These are phyloP conservation scores for Carterocephalus palaemon DNA, from an alignment of 2,888 invertebrate genomes.

Conservation along the genomic window DNA sequence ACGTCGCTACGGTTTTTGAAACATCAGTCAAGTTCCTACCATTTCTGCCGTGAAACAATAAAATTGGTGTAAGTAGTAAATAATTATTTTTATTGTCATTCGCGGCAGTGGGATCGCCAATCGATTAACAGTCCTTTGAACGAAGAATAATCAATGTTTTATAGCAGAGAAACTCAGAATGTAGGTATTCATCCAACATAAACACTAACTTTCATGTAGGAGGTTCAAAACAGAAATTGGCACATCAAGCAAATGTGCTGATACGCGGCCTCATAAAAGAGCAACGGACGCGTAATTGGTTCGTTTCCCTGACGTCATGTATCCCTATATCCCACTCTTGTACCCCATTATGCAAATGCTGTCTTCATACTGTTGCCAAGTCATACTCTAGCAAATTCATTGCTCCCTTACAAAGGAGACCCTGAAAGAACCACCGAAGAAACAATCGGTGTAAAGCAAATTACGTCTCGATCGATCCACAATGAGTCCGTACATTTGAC, in stretches of 20 bases:
- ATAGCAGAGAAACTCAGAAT: no score
- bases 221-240: neutral
- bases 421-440: neutral
- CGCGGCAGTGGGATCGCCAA: no score
- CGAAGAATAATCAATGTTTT: no score
- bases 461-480: neutral
- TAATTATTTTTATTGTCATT: no score
- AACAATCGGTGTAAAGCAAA: neutral
- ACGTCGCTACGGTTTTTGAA: no score
- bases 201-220: no score
- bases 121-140: no score
- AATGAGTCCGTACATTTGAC: neutral
- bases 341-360: slow-evolving; percentile 9
- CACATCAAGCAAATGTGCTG: neutral
- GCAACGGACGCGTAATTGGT: slow-evolving; percentile 7
- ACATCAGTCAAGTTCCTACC: no score
- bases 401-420: neutral
- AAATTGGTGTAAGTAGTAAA: no score
- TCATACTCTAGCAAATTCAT: neutral
- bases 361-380: neutral
- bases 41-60: no score
- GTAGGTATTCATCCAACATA: no score
- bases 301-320: slow-evolving; percentile 8
- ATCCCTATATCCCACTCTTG: neutral
- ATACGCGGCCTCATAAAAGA: neutral